These are phyloP conservation scores for Sinocyclocheilus grahami DNA, from an alignment of 2,113 vertebrate genomes.

Conservation along the genomic window DNA sequence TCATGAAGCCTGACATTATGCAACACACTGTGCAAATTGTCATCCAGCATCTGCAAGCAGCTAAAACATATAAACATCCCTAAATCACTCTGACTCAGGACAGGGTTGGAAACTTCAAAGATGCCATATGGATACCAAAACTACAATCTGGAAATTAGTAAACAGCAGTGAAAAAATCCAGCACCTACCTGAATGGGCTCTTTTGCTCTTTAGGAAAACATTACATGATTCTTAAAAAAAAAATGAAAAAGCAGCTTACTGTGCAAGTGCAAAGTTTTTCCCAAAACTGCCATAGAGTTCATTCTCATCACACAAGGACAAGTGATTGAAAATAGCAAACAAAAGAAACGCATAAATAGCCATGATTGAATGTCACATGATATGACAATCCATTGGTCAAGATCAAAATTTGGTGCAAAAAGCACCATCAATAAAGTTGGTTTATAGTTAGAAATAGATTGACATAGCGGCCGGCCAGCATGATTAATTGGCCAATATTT, in stretches of 20 bases:
- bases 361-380: too few relatives aligned
- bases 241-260: background rate
- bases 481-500: background rate
- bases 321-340: too few relatives aligned
- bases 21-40: background rate
- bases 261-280: background rate
- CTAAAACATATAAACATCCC: slow-evolving; percentile 36
- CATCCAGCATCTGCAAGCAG: slow-evolving; percentile 11
- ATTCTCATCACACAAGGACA: too few relatives aligned
- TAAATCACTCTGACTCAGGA: slow-evolving; percentile 52
- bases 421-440: background rate
- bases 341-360: too few relatives aligned
- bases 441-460: too few relatives aligned
- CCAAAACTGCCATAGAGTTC: background rate
- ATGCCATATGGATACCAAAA: slow-evolving; percentile 59
- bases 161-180: slow-evolving; percentile 13
- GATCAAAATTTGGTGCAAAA: too few relatives aligned
- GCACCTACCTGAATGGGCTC: background rate
- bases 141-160: slow-evolving; percentile 33
- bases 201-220: background rate
- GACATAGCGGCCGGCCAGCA: too few relatives aligned
- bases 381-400: too few relatives aligned
- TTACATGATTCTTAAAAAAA: background rate
- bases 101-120: slow-evolving; percentile 26
- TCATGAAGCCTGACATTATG: background rate